phyloP scores from a whole-genome alignment of 2,113 vertebrate species.

The Passer montanus region DNA sequence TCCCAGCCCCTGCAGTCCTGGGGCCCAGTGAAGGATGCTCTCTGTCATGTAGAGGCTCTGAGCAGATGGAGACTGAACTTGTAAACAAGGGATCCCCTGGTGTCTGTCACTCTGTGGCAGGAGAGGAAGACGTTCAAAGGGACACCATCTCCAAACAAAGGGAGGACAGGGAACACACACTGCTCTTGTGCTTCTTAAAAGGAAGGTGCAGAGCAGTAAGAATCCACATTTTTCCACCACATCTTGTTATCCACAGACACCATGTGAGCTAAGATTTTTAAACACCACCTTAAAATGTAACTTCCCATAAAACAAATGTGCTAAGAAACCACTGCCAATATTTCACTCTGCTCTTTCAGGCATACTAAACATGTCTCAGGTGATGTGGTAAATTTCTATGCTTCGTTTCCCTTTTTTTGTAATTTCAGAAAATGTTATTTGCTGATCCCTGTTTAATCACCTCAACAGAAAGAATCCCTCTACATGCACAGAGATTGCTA shows the following conservation, averaged over 20 bases:
- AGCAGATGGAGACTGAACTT: not conserved
- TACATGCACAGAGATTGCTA: not conserved
- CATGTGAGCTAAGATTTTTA: not conserved
- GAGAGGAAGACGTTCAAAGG: not conserved
- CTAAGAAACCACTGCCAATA: not conserved
- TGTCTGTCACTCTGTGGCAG: not conserved
- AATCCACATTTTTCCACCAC: not conserved
- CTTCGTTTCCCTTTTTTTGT: not conserved
- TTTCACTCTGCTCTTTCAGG: not conserved
- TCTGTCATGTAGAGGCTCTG: not conserved
- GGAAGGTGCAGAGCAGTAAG: not conserved
- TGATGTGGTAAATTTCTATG: slow-evolving; percentile 25
- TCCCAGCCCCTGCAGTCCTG: not conserved
- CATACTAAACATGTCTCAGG: not conserved
- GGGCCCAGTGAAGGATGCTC: not conserved
- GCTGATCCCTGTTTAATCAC: not conserved
- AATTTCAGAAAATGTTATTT: not conserved
- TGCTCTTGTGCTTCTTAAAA: not conserved
- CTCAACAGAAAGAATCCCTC: not conserved
- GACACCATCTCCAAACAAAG: not conserved
- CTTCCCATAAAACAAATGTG: not conserved
- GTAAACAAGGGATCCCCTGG: not conserved
- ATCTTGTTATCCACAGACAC: not conserved
- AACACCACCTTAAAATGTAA: not conserved
- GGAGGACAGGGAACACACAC: not conserved